Conservation (phyloP, 2,888 invertebrate species). For the Eupithecia dodoneata region DNA sequence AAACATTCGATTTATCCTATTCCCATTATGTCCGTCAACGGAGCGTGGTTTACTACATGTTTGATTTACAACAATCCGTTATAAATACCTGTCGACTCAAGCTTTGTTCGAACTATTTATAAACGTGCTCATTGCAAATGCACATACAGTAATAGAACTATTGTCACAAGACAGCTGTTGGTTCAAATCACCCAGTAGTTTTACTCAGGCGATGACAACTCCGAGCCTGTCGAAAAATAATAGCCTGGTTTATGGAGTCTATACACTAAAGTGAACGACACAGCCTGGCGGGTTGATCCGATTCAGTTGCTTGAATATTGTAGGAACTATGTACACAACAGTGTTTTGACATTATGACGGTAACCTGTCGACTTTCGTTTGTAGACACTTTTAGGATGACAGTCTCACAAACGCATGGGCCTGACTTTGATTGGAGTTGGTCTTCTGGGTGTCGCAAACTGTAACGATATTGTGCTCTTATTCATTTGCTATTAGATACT, state of each 20-base stretch:
- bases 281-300: not conserved
- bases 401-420: not conserved
- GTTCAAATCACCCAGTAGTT: not conserved
- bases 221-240: not conserved
- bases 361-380: too few species aligned
- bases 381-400: too few species aligned
- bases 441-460: not conserved
- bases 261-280: not conserved
- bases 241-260: not conserved
- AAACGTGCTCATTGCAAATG: slow-evolving; percentile 58
- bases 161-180: not conserved
- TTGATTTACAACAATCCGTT: slow-evolving; percentile 19
- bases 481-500: slow-evolving; percentile 31
- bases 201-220: not conserved
- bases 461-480: slow-evolving; percentile 23
- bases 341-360: not conserved
- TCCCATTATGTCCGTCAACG: slow-evolving; percentile 15
- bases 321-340: not conserved
- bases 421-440: not conserved
- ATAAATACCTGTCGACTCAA: slow-evolving; percentile 10
- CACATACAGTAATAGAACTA: slow-evolving; percentile 47
- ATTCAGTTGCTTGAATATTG: not conserved
- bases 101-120: slow-evolving; percentile 48
- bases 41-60: slow-evolving; percentile 10
- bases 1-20: slow-evolving; percentile 13